These are phyloP conservation scores for Phanerotoma sp. DNA, from an alignment of 2,888 invertebrate species.

Conservation along the genomic window DNA sequence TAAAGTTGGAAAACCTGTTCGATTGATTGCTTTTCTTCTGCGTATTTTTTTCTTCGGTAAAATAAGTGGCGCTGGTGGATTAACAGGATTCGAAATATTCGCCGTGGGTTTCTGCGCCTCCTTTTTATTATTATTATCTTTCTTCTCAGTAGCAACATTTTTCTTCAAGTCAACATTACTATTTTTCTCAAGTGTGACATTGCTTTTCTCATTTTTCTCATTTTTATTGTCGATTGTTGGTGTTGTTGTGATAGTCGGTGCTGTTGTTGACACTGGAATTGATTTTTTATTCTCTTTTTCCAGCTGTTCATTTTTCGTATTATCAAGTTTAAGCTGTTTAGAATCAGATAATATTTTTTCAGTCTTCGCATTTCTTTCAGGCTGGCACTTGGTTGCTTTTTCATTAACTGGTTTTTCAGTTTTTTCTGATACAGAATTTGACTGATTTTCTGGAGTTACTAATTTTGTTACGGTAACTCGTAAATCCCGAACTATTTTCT, in stretches of 20 bases:
- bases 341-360: slow-evolving; percentile 54
- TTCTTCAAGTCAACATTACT: slow-evolving; percentile 14
- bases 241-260: too few relatives aligned
- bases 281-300: slow-evolving; percentile 51
- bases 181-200: slow-evolving; percentile 23
- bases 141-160: background rate
- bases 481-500: slow-evolving; percentile 53
- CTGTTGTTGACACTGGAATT: too few relatives aligned
- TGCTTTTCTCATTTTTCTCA: slow-evolving; percentile 30
- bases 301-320: slow-evolving; percentile 59
- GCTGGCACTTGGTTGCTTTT: slow-evolving; percentile 41
- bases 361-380: slow-evolving; percentile 48
- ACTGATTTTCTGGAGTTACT: slow-evolving; percentile 38
- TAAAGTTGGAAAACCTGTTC: slow-evolving; percentile 84
- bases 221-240: slow-evolving; percentile 50
- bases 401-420: slow-evolving; percentile 24
- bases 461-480: slow-evolving; percentile 54
- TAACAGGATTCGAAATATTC: slow-evolving; percentile 34
- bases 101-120: too few relatives aligned
- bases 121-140: slow-evolving; percentile 21
- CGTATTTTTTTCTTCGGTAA: slow-evolving; percentile 60
- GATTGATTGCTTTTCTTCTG: slow-evolving; percentile 77
- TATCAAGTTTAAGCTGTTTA: slow-evolving; percentile 57
- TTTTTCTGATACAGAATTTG: slow-evolving; percentile 41
- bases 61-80: slow-evolving; percentile 35